Conservation (phyloP, 2,888 invertebrate species). For the Andrena bicolor region DNA sequence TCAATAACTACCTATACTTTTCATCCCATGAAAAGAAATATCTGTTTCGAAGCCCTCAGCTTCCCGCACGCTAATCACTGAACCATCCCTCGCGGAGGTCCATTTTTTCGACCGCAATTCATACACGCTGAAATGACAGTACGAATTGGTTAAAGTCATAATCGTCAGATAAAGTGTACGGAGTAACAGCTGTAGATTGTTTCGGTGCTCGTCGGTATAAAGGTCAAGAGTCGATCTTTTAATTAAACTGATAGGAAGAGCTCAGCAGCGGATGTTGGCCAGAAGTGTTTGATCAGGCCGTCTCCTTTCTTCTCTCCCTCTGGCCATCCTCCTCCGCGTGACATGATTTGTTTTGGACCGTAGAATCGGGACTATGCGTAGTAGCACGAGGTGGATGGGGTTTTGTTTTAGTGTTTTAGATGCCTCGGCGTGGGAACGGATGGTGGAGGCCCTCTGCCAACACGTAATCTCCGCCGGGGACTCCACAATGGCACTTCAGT, state of each 20-base stretch:
- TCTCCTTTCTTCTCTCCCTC: constrained; percentile 62
- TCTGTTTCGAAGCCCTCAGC: no score
- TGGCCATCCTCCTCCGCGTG: constrained; percentile 54
- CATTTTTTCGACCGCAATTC: background rate
- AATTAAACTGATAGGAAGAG: constrained; percentile 62
- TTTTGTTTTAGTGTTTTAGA: constrained; percentile 83
- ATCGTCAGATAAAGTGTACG: constrained; percentile 24
- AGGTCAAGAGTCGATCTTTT: constrained; percentile 61
- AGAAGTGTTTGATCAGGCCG: constrained; percentile 77
- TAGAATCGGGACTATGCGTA: constrained; percentile 48
- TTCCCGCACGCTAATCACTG: no score
- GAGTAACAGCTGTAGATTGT: constrained; percentile 34
- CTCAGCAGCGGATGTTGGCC: constrained; percentile 60
- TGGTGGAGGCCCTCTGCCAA: constrained; percentile 65
- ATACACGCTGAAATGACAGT: background rate
- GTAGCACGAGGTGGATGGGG: constrained; percentile 66
- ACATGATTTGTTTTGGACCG: constrained; percentile 72
- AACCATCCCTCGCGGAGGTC: background rate
- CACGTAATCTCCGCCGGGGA: constrained; percentile 62
- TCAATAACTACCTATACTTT: no score
- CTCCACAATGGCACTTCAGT: constrained; percentile 70
- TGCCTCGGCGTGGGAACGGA: constrained; percentile 82
- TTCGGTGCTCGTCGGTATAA: constrained; percentile 44
- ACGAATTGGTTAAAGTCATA: constrained; percentile 45
- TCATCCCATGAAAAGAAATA: no score